These are phyloP conservation scores for Agapornis canus DNA, from an alignment of 2,797 vertebrate species.

Conservation along the genomic window DNA sequence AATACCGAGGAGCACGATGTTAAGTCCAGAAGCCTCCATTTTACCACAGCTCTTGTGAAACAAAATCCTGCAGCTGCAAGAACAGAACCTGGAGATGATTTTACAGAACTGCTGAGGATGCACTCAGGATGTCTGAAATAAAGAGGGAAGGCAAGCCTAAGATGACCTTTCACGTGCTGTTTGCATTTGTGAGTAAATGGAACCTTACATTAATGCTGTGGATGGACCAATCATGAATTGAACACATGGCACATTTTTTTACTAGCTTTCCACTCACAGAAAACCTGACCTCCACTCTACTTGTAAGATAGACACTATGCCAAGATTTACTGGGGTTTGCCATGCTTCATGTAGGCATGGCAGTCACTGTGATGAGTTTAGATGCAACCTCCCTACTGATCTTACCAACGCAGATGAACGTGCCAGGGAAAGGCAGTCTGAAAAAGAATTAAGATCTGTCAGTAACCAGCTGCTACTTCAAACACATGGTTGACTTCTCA, in stretches of 20 bases:
- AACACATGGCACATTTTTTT: neutral
- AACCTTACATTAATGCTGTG: neutral
- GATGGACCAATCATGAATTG: neutral
- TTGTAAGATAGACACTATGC: neutral
- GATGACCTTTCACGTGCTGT: neutral
- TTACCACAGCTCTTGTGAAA: neutral
- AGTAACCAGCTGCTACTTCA: neutral
- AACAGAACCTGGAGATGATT: neutral
- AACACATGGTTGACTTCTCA: neutral
- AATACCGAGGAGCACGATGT: neutral
- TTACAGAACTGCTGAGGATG: neutral
- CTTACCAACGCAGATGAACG: neutral
- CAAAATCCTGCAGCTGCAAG: neutral
- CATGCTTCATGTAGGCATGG: neutral
- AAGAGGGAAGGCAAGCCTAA: neutral
- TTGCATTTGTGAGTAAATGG: neutral
- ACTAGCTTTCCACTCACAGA: neutral
- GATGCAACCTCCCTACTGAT: neutral
- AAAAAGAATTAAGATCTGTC: neutral
- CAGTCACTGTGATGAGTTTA: fast-evolving
- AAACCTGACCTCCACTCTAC: neutral
- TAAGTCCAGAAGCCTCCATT: neutral
- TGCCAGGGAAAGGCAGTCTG: neutral
- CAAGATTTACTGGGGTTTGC: neutral
- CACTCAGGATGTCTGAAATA: neutral